Evolutionary conservation across 30 jellyfish, hydroid and myxozoan species (phyloP).

Genomic region (Aurelia coerulea): DNA sequence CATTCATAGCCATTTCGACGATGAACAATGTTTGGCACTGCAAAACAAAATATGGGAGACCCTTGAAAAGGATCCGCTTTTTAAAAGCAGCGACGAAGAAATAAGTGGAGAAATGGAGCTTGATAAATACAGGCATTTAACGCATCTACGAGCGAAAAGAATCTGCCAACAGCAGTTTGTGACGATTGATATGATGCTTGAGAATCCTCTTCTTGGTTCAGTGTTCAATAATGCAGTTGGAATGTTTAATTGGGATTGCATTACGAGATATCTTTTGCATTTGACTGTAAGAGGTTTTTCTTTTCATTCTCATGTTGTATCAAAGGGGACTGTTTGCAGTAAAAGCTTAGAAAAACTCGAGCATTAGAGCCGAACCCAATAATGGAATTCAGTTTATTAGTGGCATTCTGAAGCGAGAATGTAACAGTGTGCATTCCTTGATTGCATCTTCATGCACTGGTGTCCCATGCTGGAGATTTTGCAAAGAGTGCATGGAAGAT

Average conservation of each 20-base stretch:
- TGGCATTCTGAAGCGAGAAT: too few relatives aligned
- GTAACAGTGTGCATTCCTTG: too few relatives aligned
- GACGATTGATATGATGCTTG: constrained; percentile 44
- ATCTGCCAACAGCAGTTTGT: constrained; percentile 76
- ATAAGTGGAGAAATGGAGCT: constrained; percentile 50
- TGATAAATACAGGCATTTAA: constrained; percentile 65
- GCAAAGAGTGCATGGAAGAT: too few relatives aligned
- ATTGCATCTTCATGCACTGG: too few relatives aligned
- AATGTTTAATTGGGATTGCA: constrained; percentile 68
- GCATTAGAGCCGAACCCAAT: too few relatives aligned
- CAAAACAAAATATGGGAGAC: constrained; percentile 42
- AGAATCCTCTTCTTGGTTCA: constrained; percentile 55
- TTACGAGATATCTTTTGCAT: constrained; percentile 62
- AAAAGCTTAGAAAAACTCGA: too few relatives aligned
- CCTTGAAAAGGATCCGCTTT: constrained; percentile 82
- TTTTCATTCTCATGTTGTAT: background rate
- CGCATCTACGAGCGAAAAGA: constrained; percentile 63
- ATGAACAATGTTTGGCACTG: constrained; percentile 31
- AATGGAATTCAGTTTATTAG: too few relatives aligned
- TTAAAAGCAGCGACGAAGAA: constrained; percentile 47
- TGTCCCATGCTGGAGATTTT: too few relatives aligned
- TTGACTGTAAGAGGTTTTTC: constrained; percentile 53
- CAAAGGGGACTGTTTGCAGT: too few relatives aligned
- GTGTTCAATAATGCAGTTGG: constrained; percentile 68
- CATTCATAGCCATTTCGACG: constrained; percentile 52